Evolutionary conservation across 2,113 vertebrate species (phyloP), one percentile per base, ranked within the genome.

Genomic region (Burhinus oedicnemus): DNA sequence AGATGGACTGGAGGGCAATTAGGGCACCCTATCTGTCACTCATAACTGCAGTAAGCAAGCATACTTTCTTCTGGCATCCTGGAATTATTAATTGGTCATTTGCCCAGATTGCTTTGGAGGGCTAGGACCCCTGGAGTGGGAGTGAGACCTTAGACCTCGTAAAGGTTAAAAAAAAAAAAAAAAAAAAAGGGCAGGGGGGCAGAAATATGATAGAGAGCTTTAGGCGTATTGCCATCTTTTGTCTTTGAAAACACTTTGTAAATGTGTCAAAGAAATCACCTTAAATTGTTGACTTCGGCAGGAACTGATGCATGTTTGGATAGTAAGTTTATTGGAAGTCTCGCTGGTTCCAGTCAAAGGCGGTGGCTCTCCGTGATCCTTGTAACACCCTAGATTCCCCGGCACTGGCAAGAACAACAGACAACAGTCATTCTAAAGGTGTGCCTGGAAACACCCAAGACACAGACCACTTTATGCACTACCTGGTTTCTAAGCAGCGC

Each of bases 331-430:
- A 95, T 99, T 99, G 95, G 99, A 99, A 2, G 99, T 99, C 96
- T 99, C 98, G 2, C 99, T 99, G 97, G 98, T 97, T 6, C 99
- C 99, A 20, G 99, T 99, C 82, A 99, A 89, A 82, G 99, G 99
- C 4, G 99, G 99, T 7, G 99, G 99, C 94, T 99, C 98, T 18
- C 99, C 99, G 26, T 99, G 99, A 97, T 99, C 99, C 96, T 98
- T 99, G 98, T 99, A 99, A 96, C 99, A 99, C 70, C 99, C 99
- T 27, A 99, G 96, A 94, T 99, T 99, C n/a, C 99, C 99, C 11
- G 99, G 99, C 99, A 99, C 99, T 99, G 97, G 92, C 80, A 94
- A 64, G 82, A 92, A 64, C 38, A 91, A 93, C 23, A 95, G 90
- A 96, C 60, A 91, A 45, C 32, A 84, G 69, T 92, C 88, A 79